These are phyloP conservation scores for Synanthedon vespiformis DNA, from an alignment of 2,888 invertebrate species.

Conservation along the genomic window DNA sequence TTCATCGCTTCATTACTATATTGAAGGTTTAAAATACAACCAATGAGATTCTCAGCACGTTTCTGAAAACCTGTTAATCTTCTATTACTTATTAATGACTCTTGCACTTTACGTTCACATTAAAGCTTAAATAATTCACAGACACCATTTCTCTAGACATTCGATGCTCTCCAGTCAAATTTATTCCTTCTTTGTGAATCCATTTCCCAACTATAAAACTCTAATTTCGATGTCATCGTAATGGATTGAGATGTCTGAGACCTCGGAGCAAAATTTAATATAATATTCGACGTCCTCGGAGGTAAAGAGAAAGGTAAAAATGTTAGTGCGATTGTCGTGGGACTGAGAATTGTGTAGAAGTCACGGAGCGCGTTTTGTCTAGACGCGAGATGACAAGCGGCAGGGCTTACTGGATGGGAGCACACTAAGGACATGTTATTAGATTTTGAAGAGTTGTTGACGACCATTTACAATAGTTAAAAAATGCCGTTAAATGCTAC, in stretches of 20 bases:
- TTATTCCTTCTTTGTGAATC: slow-evolving; percentile 19
- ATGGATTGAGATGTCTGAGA: slow-evolving; percentile 50
- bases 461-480: slow-evolving; percentile 28
- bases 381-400: slow-evolving; percentile 48
- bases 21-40: no score
- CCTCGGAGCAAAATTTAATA: slow-evolving; percentile 52
- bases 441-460: slow-evolving; percentile 53
- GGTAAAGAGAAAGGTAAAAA: slow-evolving; percentile 29
- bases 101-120: background rate
- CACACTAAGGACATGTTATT: slow-evolving; percentile 43
- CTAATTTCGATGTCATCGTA: slow-evolving; percentile 49
- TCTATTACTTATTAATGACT: background rate
- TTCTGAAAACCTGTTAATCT: no score
- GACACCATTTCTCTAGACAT: background rate
- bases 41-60: no score
- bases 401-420: slow-evolving; percentile 19
- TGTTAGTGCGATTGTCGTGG: slow-evolving; percentile 45
- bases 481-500: background rate
- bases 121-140: background rate
- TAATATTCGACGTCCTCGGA: slow-evolving; percentile 41
- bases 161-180: background rate
- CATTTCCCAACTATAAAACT: slow-evolving; percentile 37
- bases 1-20: no score
- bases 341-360: slow-evolving; percentile 56
- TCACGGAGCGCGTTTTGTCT: slow-evolving; percentile 60